Conservation (phyloP, 2,113 vertebrate species). For the Miniopterus natalensis region DNA sequence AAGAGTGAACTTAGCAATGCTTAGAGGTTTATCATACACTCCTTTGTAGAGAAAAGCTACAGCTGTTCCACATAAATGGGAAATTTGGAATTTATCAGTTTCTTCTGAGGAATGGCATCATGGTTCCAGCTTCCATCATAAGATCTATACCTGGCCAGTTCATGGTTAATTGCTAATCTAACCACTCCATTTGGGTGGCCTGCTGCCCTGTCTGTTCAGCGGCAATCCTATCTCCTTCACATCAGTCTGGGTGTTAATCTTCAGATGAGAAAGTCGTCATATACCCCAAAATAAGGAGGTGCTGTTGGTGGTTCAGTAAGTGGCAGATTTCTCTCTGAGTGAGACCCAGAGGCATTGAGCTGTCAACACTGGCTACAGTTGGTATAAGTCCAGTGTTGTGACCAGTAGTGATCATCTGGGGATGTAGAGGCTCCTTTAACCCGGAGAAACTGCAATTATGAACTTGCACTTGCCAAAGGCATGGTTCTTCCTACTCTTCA, state of each 20-base stretch:
- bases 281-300: not conserved
- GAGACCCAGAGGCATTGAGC: not conserved
- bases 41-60: not conserved
- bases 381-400: not conserved
- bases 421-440: not conserved
- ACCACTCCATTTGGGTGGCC: not conserved
- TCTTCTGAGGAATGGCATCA: slow-evolving; percentile 13
- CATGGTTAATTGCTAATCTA: not conserved
- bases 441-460: not conserved
- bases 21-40: not conserved
- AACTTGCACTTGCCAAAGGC: not conserved
- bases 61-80: not conserved
- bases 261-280: not conserved
- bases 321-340: not conserved
- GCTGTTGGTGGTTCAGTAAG: not conserved
- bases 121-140: not conserved
- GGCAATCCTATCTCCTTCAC: not conserved
- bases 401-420: not conserved
- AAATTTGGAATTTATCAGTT: not conserved
- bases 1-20: not conserved
- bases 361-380: not conserved
- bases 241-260: not conserved
- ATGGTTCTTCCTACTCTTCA: not conserved
- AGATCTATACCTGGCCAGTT: not conserved
- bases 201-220: not conserved